Evolutionary conservation across 2,797 vertebrate genomes (phyloP).

Genomic region (Australoheros facetus): DNA sequence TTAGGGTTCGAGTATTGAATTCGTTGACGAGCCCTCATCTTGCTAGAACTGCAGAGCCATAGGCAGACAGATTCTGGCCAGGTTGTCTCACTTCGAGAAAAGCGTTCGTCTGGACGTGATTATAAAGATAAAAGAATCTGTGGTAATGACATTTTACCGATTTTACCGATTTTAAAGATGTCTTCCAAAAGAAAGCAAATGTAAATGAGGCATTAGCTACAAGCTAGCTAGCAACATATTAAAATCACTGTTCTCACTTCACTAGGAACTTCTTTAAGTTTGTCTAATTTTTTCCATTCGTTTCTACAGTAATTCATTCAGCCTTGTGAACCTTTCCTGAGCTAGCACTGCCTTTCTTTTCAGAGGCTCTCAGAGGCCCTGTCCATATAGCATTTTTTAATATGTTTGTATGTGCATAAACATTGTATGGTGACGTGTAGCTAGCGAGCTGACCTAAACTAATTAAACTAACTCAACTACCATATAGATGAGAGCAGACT

Average conservation of each 20-base stretch:
- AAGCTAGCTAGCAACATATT: too few relatives aligned
- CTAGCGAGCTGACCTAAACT: not conserved
- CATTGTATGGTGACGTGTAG: not conserved
- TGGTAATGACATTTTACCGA: too few relatives aligned
- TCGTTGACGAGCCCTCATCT: not conserved
- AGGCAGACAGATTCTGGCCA: constrained; percentile 1
- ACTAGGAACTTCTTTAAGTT: not conserved
- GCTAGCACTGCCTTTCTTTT: not conserved
- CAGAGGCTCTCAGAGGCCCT: fast-evolving
- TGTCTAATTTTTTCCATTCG: not conserved
- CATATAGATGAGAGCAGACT: not conserved
- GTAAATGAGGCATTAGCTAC: too few relatives aligned
- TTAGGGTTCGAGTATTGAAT: not conserved
- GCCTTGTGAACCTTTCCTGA: not conserved
- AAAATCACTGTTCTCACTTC: too few relatives aligned
- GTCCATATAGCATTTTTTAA: not conserved
- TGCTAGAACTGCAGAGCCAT: constrained; percentile 3
- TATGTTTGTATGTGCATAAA: too few relatives aligned
- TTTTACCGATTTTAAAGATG: too few relatives aligned
- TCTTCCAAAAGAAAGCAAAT: not conserved
- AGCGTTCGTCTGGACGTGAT: not conserved
- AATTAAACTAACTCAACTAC: not conserved
- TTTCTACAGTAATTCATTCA: not conserved
- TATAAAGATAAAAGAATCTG: not conserved
- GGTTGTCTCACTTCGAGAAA: not conserved